Base-by-base conservation (phyloP, 2,888 invertebrate species). In the Drosophila cracens region DNA sequence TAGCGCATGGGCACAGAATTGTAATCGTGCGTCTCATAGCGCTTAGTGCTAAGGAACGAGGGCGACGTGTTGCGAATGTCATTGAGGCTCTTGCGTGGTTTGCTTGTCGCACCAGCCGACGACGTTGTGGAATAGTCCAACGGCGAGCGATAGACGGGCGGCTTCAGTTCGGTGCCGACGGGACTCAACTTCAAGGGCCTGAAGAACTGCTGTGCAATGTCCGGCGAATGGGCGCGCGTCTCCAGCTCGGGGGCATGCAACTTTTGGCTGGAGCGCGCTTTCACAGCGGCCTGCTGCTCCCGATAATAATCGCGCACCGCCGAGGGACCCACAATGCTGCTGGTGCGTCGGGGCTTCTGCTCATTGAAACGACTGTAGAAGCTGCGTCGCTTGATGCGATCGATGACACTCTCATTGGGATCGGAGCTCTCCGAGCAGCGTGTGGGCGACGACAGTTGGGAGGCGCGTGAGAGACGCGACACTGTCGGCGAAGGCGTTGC, bases 351-450 rank as follows among this genome's bases (percentile, higher is more conserved):
- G 78, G 95, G 95, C 87, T 96, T 96, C 91, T 96, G 96, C 90
- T 97, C 97, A 91, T 98, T 98, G 92, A 98, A 98, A 81, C 98
- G 94, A 18, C 96, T 95, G 91, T 97, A 98, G 93, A 97, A 98
- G 92, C 98, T 98, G 92, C 97, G 97, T 38, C 98, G 94, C 82
- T 97, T 94, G 86, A 98, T 98, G 86, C 98, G 94, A 90, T 98
- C 98, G 60, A 96, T 96, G 49, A 98, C 96, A 70, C 97, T 97
- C 90, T 97, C 97, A 67, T 93, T 93, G 56, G 94, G 94, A 79
- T 94, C 94, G 1, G 92, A 90, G 49, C 88, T 87, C 56, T 91
- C 92, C 4, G 90, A 90, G 11, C 94, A 84, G 40, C 92, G 92
- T 1, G 93, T 92, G 33, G 92, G 92, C 29, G 92, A 90, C 0